Evolutionary conservation across 2,888 invertebrate genomes (phyloP).

Genomic region (Xestobium rufovillosum): DNA sequence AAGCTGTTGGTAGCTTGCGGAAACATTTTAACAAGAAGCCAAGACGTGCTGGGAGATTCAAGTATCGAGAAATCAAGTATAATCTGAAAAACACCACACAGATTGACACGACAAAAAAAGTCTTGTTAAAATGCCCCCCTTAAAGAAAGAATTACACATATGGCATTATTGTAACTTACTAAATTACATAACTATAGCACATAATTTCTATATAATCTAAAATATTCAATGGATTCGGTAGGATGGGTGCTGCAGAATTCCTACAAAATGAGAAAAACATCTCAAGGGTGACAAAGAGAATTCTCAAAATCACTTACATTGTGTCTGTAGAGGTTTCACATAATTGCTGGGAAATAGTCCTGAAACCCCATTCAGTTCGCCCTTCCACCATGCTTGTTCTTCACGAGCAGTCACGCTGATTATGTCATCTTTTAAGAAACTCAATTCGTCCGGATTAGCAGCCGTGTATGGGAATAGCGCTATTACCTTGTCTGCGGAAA

Average conservation of each 20-base stretch:
- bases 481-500: constrained; percentile 69
- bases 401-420: constrained; percentile 84
- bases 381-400: constrained; percentile 97
- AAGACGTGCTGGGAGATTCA: too few species aligned
- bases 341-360: constrained; percentile 97
- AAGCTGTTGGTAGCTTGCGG: too few species aligned
- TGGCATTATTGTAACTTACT: constrained; percentile 25
- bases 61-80: too few species aligned
- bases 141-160: constrained; percentile 21
- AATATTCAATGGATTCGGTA: constrained; percentile 40
- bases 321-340: constrained; percentile 59
- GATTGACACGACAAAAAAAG: too few species aligned
- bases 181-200: too few species aligned
- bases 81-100: too few species aligned
- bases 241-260: constrained; percentile 43
- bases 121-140: constrained; percentile 4
- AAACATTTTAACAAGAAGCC: too few species aligned
- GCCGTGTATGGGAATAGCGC: constrained; percentile 92
- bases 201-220: constrained; percentile 27
- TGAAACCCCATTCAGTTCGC: constrained; percentile 80
- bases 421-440: constrained; percentile 85
- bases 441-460: constrained; percentile 90
- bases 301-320: constrained; percentile 55
- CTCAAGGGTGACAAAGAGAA: too few species aligned
- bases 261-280: constrained; percentile 35